Percentiles rank a stretch among this genome's conserved stretches.
Conservation (phyloP, 1,140 invertebrate genomes). For the Conus ventricosus region DNA sequence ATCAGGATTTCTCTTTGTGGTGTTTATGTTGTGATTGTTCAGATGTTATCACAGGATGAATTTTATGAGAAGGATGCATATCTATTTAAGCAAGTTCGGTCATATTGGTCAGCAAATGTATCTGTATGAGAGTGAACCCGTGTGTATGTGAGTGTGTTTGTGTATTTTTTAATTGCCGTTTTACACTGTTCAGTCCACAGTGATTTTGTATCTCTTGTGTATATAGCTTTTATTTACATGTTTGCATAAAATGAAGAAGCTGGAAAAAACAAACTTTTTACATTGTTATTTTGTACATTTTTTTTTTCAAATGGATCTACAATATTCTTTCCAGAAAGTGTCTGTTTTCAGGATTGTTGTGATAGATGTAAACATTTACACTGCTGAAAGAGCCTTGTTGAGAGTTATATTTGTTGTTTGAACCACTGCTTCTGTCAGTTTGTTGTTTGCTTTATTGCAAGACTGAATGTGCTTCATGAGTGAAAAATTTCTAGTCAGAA, state of each 20-base stretch:
- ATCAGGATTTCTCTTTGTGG: no score
- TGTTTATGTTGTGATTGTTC: no score
- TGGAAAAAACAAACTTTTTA: neutral
- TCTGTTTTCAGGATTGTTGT: neutral
- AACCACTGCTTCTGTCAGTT: neutral
- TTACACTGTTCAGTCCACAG: neutral
- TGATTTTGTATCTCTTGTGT: neutral
- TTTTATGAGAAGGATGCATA: no score
- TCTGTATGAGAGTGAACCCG: no score
- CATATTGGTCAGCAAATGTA: no score
- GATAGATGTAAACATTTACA: neutral
- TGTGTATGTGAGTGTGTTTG: no score
- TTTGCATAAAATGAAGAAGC: neutral
- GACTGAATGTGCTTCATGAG: neutral
- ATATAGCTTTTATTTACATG: neutral
- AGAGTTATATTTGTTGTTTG: neutral
- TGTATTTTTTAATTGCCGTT: no score
- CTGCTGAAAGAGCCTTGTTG: neutral
- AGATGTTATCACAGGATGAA: no score
- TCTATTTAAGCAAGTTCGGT: no score
- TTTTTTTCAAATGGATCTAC: neutral
- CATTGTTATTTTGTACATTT: neutral
- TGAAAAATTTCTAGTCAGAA: conserved; percentile 5
- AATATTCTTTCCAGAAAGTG: neutral
- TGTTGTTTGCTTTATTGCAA: neutral